phyloP scores from a whole-genome alignment of 2,888 invertebrate genomes.

The Meghimatium bilineatum region DNA sequence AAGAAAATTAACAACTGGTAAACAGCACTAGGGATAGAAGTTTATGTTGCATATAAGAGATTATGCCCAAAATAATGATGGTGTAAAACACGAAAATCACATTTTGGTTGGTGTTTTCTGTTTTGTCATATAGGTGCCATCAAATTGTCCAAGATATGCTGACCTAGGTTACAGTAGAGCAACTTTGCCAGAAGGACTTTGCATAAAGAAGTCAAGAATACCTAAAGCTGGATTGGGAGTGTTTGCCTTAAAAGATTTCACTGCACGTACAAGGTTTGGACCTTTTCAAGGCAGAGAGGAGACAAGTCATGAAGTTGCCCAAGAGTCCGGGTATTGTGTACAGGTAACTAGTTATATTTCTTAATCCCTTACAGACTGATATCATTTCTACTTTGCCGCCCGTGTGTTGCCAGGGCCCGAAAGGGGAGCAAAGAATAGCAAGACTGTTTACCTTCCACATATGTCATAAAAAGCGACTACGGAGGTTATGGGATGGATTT shows the following conservation, averaged over 20 bases:
- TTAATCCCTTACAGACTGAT: too few relatives aligned
- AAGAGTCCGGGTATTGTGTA: conserved; percentile 75
- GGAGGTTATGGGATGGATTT: too few relatives aligned
- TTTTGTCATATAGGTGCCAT: conserved; percentile 13
- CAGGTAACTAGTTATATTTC: conserved; percentile 60
- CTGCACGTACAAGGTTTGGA: conserved; percentile 70
- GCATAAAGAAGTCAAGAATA: conserved; percentile 66
- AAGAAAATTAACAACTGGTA: too few relatives aligned
- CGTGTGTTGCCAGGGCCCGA: too few relatives aligned
- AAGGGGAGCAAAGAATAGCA: too few relatives aligned
- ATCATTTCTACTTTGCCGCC: too few relatives aligned
- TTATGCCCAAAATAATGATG: too few relatives aligned
- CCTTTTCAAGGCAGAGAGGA: conserved; percentile 73
- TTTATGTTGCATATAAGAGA: too few relatives aligned
- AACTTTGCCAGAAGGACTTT: conserved; percentile 70
- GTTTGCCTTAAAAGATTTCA: conserved; percentile 63
- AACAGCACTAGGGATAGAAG: too few relatives aligned
- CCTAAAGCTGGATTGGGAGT: conserved; percentile 73
- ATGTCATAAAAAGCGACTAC: too few relatives aligned
- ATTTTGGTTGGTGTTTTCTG: background rate
- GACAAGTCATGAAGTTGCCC: conserved; percentile 60
- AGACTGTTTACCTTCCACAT: too few relatives aligned
- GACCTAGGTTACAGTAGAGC: conserved; percentile 49
- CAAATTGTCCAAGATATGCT: background rate
- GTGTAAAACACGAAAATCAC: too few relatives aligned